Conservation (phyloP, 2,888 invertebrate species). For the Acronicta aceris region DNA sequence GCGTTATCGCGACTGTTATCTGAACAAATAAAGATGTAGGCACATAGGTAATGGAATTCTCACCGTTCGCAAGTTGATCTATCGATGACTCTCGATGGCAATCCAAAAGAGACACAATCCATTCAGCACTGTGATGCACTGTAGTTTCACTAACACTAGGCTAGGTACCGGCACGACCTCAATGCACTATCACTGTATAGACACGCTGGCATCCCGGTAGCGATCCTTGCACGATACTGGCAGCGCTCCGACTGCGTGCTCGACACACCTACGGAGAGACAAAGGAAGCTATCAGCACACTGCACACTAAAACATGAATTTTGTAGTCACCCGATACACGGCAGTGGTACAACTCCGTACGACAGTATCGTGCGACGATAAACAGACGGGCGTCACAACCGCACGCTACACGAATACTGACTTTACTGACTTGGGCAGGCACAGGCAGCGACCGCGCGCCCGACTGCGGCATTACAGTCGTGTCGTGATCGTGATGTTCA, state of each 20-base stretch:
- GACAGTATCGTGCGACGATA: constrained; percentile 36
- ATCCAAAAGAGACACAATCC: constrained; percentile 87
- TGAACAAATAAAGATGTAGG: constrained; percentile 43
- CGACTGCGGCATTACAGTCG: constrained; percentile 65
- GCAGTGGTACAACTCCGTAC: constrained; percentile 56
- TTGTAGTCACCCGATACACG: constrained; percentile 65
- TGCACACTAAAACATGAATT: constrained; percentile 73
- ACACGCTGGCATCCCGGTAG: constrained; percentile 82
- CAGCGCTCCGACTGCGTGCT: constrained; percentile 58
- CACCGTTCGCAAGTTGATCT: constrained; percentile 87
- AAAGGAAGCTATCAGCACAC: constrained; percentile 76
- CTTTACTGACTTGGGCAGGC: constrained; percentile 64
- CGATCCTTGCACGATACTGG: constrained; percentile 67
- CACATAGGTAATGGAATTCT: constrained; percentile 61
- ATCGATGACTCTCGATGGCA: constrained; percentile 85
- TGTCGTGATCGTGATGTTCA: constrained; percentile 65
- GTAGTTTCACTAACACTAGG: constrained; percentile 84
- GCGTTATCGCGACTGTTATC: constrained; percentile 34
- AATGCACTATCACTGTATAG: constrained; percentile 86
- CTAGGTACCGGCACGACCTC: constrained; percentile 79
- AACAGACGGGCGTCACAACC: constrained; percentile 66
- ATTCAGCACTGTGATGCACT: constrained; percentile 85
- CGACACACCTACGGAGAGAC: constrained; percentile 82
- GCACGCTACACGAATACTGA: constrained; percentile 75
- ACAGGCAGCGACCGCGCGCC: constrained; percentile 45